Evolutionary conservation across 2,113 vertebrate genomes (phyloP).

Genomic region (Solea senegalensis): DNA sequence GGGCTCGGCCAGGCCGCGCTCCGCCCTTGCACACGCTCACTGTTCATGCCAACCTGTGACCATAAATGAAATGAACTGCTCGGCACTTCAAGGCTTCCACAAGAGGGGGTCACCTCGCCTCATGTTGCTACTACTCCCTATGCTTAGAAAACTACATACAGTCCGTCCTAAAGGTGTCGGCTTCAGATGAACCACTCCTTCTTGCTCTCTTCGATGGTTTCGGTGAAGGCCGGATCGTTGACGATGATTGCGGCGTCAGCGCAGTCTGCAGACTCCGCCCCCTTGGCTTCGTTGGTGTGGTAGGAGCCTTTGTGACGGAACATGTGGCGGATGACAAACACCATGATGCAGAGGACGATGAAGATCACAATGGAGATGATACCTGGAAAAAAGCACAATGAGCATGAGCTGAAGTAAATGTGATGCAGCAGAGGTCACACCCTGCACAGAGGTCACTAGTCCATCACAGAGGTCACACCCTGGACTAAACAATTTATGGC

Average conservation of each 20-base stretch:
- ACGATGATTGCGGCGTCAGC: slow-evolving; percentile 96
- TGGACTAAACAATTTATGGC: too few relatives aligned
- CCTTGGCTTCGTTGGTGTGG: slow-evolving; percentile 98
- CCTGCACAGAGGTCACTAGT: too few relatives aligned
- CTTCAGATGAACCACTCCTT: slow-evolving; percentile 97
- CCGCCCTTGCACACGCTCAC: slow-evolving; percentile 16
- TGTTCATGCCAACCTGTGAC: slow-evolving; percentile 15
- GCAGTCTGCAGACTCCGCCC: slow-evolving; percentile 93
- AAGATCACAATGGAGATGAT: slow-evolving; percentile 95
- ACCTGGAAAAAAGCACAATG: slow-evolving; percentile 72
- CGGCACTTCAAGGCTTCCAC: slow-evolving; percentile 1
- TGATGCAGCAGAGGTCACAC: too few relatives aligned
- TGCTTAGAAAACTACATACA: slow-evolving; percentile 50
- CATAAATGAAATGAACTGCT: slow-evolving; percentile 38
- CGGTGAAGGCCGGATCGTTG: slow-evolving; percentile 98
- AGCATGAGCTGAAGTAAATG: too few relatives aligned
- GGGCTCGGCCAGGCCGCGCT: slow-evolving; percentile 10
- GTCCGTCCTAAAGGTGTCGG: slow-evolving; percentile 59
- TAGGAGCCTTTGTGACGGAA: slow-evolving; percentile 99
- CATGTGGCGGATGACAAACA: slow-evolving; percentile 95
- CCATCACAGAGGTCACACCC: too few relatives aligned
- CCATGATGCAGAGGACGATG: slow-evolving; percentile 91
- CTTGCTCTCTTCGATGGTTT: slow-evolving; percentile 98
- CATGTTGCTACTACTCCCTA: slow-evolving; percentile 30
- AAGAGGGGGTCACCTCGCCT: neutral